A percentile compares a stretch with the other conserved stretches of the same genome.
phyloP scores from a whole-genome alignment of 2,888 invertebrate genomes.

The Pardosa pseudoannulata region DNA sequence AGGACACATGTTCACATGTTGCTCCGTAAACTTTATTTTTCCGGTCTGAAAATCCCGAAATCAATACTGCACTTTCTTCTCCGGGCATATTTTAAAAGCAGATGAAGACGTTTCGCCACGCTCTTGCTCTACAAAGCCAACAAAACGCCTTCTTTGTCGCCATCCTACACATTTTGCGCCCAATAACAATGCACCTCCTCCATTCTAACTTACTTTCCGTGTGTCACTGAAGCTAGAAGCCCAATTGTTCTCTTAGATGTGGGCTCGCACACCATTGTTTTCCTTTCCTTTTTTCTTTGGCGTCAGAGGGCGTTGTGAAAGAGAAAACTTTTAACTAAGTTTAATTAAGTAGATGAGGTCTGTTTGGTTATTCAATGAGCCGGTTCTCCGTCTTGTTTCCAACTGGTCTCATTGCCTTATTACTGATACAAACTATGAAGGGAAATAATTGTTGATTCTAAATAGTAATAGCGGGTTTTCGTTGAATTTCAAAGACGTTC shows the following conservation, averaged over 20 bases:
- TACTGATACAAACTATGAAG: too few relatives aligned
- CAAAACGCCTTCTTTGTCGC: background rate
- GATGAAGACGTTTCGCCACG: background rate
- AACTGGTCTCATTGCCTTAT: too few relatives aligned
- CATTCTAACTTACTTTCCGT: background rate
- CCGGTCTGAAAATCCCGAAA: constrained; percentile 4
- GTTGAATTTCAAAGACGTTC: too few relatives aligned
- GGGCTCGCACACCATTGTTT: background rate
- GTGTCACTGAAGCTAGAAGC: background rate
- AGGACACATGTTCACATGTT: too few relatives aligned
- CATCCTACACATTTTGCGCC: background rate
- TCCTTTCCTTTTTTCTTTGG: too few relatives aligned
- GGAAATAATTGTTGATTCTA: too few relatives aligned
- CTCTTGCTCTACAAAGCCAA: constrained; percentile 6
- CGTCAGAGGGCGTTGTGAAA: too few relatives aligned
- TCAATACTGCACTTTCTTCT: background rate
- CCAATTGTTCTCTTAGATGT: background rate
- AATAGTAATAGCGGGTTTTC: too few relatives aligned
- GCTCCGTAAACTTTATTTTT: background rate
- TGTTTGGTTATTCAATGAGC: too few relatives aligned
- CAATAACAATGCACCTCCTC: background rate
- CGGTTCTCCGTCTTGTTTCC: too few relatives aligned
- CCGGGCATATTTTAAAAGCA: background rate
- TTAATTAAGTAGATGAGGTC: too few relatives aligned
- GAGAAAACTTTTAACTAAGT: too few relatives aligned